Base-by-base conservation (phyloP, 2,797 vertebrate species). In the Oophaga sylvatica region DNA sequence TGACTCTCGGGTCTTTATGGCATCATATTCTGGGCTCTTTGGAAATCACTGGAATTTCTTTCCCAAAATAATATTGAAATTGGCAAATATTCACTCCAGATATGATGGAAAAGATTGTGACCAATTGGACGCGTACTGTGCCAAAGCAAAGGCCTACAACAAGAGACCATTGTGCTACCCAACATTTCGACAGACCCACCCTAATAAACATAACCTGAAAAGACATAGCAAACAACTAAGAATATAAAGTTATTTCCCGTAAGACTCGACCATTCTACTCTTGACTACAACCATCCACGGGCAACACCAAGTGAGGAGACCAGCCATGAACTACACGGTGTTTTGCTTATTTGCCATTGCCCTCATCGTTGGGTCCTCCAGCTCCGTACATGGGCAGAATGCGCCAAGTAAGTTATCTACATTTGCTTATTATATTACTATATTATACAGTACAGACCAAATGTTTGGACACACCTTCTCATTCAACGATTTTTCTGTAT, bases 291-390 rank as follows among this genome's bases (percentile, higher is more conserved):
- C n/a, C 26, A 31, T 79, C 84, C 63, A 78, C 63, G 3, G 75
- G 88, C 76, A 87, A n/a, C 29, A 81, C 41, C 62, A 80, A 83
- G 70, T 31, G 71, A 70, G 0, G 4, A 59, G 53, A 6, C 53
- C 63, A 17, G 79, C 86, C 88, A 41, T 88, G 92, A 81, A 92
- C 65, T 20, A 60, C 81, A 89, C 87, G 82, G 79, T 0, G 0
- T 70, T 92, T 48, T 91, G 89, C 63, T 31, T 93, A 62, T 71
- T 90, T 78, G 70, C 65, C 20, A 6, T 45, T 22, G 57, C 86
- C 85, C 77, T 91, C 78, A 29, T 91, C 73, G 77, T 90, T 62
- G 88, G 82, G 60, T 73, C 87, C 63, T 73, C 87, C 26, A 60
- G 81, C 35, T 3, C 56, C 0, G 63, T 80, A 0, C 73, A 73